Base-by-base conservation (phyloP, 2,888 invertebrate species). In the Unio delphinus region DNA sequence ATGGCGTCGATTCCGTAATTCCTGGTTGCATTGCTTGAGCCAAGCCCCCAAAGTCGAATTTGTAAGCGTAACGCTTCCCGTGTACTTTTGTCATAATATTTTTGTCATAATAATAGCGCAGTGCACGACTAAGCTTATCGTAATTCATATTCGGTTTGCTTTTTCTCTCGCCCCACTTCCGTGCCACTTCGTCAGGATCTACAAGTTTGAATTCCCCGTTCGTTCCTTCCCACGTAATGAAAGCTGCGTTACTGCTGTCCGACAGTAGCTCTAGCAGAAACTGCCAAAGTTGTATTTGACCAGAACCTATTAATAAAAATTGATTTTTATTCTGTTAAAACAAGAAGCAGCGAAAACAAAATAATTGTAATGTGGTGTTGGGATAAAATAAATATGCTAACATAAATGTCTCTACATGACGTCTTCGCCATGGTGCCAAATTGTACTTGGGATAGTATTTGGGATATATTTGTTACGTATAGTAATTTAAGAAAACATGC, bases 221-320 rank as follows among this genome's bases (percentile, higher is more conserved):
- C 79, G 95, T 93, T 76, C 97, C 97, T 93, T 97, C 97, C 98
- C 98, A 98, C 89, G 95, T 94, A 90, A 98, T 98, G 88, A 94
- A 96, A 86, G 95, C 95, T 4, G 97, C 94, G 89, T 98, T 96
- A 15, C 80, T 63, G 87, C 95, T 94, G 92, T 97, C 95, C 80
- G 95, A 94, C 90, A 98, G 94, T 88, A 98, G 94, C 91, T 98
- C 98, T 87, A 98, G 93, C 82, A 98, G 93, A 92, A 98, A 98
- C 92, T 98, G 98, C 98, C 98, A 98, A 90, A 98, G 93, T 92
- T 98, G 98, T 91, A 98, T 98, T 92, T 98, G 98, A 58, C 99
- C 99, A 68, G 87, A 86, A 60, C 88, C 86, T 88, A 77, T 7
- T 75, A 74, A 57, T 45, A 20, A 94, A 28, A n/a, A 26, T 11